Base-by-base conservation (phyloP, 1,140 invertebrate genomes). In the Cydia splendana region DNA sequence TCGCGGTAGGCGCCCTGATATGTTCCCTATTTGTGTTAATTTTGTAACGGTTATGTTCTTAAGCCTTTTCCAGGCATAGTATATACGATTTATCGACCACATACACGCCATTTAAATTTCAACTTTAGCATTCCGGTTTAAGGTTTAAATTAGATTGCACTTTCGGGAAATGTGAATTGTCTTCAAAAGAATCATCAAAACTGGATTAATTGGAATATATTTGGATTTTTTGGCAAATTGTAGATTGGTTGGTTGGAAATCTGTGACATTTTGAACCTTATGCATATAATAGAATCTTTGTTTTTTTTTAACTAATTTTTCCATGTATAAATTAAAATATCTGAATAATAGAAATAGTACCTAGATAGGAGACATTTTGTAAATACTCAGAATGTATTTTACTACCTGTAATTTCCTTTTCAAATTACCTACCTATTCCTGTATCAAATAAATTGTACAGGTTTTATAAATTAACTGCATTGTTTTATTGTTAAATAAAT, bases 341-440 rank as follows among this genome's bases (percentile, higher is more conserved):
- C 30, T n/a, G 67, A 71, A 45, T 38, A n/a, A 71, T 71, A 38
- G n/a, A 71, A 71, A 38, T 38, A 62, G 10, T 62, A 62, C 7
- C 9, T 71, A 71, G 67, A 38, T 71, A 71, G 67, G 30, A 71
- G 67, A 71, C 67, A 71, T 71, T 71, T 71, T 71, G 67, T 71
- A 71, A 71, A 71, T 71, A 71, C 67, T 71, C 67, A 42, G 67
- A 71, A 71, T 71, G 67, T 71, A 71, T 71, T 71, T 71, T 71
- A 71, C 67, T 71, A 71, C 67, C 67, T 71, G 67, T 38, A 71
- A 45, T 71, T 71, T 42, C 67, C 67, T 45, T 71, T 71, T 71
- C 34, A 34, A 34, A 71, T 38, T 71, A 71, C n/a, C 38, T 71
- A n/a, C 15, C 30, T 15, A 34, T 71, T 71, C 38, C 67, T 71